phyloP scores from a whole-genome alignment of 1,140 invertebrate species.

The Aphelenchoides avenae region DNA sequence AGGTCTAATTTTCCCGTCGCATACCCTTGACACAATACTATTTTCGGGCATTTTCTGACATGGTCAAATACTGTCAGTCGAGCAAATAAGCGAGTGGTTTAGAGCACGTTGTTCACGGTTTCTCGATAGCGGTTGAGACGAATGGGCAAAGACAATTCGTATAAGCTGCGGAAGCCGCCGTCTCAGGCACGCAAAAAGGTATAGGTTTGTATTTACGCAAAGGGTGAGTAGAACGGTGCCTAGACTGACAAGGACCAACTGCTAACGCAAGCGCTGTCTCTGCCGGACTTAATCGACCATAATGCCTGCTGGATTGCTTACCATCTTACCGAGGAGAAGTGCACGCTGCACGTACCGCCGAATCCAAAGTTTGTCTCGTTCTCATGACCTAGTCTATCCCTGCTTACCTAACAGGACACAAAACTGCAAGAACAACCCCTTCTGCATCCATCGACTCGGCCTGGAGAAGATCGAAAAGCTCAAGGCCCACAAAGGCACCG shows the following conservation, averaged over 20 bases:
- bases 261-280: slow-evolving; percentile 2
- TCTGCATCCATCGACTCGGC: slow-evolving; percentile 47
- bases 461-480: slow-evolving; percentile 56
- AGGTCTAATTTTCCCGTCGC: too few species aligned
- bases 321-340: slow-evolving; percentile 13
- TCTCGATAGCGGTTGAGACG: too few species aligned
- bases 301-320: slow-evolving; percentile 29
- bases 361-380: slow-evolving; percentile 31
- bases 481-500: slow-evolving; percentile 15
- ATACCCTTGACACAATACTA: too few species aligned
- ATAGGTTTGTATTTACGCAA: neutral
- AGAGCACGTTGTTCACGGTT: too few species aligned
- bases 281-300: slow-evolving; percentile 16
- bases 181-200: neutral
- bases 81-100: too few species aligned
- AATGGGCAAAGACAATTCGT: too few species aligned
- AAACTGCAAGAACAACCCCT: slow-evolving; percentile 52
- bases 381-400: neutral
- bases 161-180: too few species aligned
- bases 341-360: slow-evolving; percentile 20
- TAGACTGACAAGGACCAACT: slow-evolving; percentile 1
- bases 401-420: slow-evolving; percentile 21
- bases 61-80: too few species aligned
- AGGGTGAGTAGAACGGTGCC: neutral
- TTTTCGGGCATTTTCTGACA: too few species aligned